Base-by-base conservation (phyloP, 2,113 vertebrate species). In the Sakesphorus luctuosus region DNA sequence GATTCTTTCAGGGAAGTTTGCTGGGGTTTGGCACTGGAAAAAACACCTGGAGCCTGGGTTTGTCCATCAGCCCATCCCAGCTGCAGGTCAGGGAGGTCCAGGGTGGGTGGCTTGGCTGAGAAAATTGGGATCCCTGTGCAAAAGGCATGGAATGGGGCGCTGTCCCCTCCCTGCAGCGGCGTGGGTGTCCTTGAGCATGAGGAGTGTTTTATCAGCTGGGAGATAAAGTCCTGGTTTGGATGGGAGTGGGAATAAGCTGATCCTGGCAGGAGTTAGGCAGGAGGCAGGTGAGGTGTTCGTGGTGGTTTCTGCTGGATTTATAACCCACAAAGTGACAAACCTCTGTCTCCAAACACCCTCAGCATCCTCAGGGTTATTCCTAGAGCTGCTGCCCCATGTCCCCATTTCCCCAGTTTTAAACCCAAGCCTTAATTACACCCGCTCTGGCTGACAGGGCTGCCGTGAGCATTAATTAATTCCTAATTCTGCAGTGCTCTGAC, bases 41-140 rank as follows among this genome's bases (percentile, higher is more conserved):
- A 76, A 8, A 35, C 1, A 38, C 1, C 31, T 5, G 5, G 68
- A 82, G 25, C 35, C 35, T 50, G 55, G 21, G 33, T 87, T 68
- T 72, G 85, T 36, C 43, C 25, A 7, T 71, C 0, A 0, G 25
- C 47, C 55, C 2, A 0, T 72, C 79, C 71, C 67, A 55, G 43
- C 43, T 63, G 71, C n/a, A 18, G 79, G 72, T 77, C 4, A 2
- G 4, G 80, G 65, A 83, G 73, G 31, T 84, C 8, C 35, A 8
- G 73, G 28, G 15, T 50, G 68, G 43, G 80, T 4, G 11, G 59
- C 35, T 85, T 28, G 35, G 53, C 52, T 11, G 26, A 35, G 72
- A 18, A 68, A 91, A 56, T 11, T 6, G 2, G 36, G 75, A n/a
- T 83, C 16, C 36, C 43, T 77, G 53, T 56, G 69, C 40, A 33